Percentiles rank a stretch among this genome's conserved stretches.
These are phyloP conservation scores for Lasioglossum oenotherae DNA, from an alignment of 2,888 invertebrate species.

Conservation along the genomic window DNA sequence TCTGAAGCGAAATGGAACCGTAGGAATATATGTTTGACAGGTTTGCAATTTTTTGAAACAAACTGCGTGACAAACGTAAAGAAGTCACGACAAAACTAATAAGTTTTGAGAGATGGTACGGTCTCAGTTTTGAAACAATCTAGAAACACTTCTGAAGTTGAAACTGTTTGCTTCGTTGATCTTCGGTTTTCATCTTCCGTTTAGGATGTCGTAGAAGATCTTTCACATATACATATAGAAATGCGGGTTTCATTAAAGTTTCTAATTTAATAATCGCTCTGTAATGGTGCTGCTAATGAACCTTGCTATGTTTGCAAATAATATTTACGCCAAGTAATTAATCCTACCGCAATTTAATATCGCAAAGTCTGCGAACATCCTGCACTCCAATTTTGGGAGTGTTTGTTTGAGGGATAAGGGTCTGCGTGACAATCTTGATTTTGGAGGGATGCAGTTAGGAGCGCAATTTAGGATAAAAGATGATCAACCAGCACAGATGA, in stretches of 20 bases:
- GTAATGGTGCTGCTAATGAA: background rate
- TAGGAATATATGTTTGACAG: background rate
- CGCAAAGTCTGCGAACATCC: background rate
- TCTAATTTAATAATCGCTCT: background rate
- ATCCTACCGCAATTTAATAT: background rate
- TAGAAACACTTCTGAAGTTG: background rate
- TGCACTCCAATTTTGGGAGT: slow-evolving; percentile 2
- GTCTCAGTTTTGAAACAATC: background rate
- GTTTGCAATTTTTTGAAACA: background rate
- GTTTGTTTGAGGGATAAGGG: background rate
- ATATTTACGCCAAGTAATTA: background rate
- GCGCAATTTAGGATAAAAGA: background rate
- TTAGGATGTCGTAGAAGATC: background rate
- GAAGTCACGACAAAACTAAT: background rate
- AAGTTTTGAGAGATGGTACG: background rate
- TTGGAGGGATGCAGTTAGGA: background rate
- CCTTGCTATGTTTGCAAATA: background rate
- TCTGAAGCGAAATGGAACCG: background rate
- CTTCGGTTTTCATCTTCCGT: background rate
- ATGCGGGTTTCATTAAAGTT: background rate
- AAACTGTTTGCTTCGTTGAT: background rate
- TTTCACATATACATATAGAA: background rate
- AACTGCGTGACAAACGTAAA: background rate
- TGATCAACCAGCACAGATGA: background rate
- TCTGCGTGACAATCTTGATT: background rate